Conservation (phyloP, 1,140 invertebrate genomes). For the Zophobas atratus region DNA sequence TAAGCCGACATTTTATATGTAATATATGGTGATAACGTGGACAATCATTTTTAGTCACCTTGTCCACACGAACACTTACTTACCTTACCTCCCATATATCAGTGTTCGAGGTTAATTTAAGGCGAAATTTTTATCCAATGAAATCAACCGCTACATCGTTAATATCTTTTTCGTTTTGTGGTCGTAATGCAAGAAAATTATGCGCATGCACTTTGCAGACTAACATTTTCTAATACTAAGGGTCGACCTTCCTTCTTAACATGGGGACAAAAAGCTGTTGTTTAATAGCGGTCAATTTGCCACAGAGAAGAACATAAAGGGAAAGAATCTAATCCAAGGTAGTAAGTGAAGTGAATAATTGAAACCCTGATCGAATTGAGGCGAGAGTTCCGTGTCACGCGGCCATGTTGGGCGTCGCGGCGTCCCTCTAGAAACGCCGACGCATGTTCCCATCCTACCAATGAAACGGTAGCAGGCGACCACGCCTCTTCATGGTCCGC, state of each 20-base stretch:
- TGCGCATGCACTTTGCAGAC: neutral
- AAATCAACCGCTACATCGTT: neutral
- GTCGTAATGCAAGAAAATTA: neutral
- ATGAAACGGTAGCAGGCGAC: conserved; percentile 49
- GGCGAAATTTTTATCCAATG: conserved; percentile 29
- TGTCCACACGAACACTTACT: conserved; percentile 24
- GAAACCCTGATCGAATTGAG: conserved; percentile 2
- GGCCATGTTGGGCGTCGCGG: conserved; percentile 60
- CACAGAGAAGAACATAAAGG: no score
- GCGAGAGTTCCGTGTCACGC: neutral
- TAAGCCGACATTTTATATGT: conserved; percentile 17
- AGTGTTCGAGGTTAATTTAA: conserved; percentile 19
- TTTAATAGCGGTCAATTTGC: neutral
- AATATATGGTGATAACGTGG: conserved; percentile 23
- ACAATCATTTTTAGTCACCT: conserved; percentile 39
- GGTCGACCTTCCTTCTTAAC: no score
- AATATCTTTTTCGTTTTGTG: neutral
- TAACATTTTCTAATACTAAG: no score
- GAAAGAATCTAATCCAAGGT: neutral
- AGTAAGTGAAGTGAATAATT: conserved; percentile 2
- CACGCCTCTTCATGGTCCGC: conserved; percentile 55
- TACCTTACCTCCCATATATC: conserved; percentile 31
- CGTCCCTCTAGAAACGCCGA: conserved; percentile 53
- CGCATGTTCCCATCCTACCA: conserved; percentile 55
- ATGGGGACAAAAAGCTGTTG: neutral